Percentiles rank a stretch among this genome's conserved stretches.
These are phyloP conservation scores for Xerus inauris DNA, from an alignment of 2,113 vertebrate species.

Conservation along the genomic window DNA sequence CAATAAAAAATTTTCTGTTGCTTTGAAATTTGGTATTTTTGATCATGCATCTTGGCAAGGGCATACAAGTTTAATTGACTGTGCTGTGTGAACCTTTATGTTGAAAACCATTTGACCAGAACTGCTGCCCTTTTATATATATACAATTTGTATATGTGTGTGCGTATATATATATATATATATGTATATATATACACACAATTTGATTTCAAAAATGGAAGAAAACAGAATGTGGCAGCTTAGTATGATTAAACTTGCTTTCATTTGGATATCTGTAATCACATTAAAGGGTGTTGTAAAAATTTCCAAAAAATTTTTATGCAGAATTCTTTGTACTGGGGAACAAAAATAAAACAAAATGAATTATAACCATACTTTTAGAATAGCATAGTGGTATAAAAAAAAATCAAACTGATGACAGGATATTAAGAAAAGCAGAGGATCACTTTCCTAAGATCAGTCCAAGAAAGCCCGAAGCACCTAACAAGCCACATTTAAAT, in stretches of 20 bases:
- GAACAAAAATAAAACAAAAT: slow-evolving; percentile 28
- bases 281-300: not conserved
- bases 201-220: slow-evolving; percentile 37
- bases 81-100: not conserved
- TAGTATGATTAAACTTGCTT: not conserved
- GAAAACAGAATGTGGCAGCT: not conserved
- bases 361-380: not conserved
- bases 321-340: slow-evolving; percentile 42
- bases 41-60: not conserved
- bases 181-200: not conserved
- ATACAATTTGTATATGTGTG: not conserved
- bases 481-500: slow-evolving; percentile 59
- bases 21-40: slow-evolving; percentile 37
- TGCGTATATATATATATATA: too few species aligned
- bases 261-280: not conserved
- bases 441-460: not conserved
- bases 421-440: not conserved
- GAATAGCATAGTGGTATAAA: not conserved
- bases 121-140: slow-evolving; percentile 20
- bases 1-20: not conserved
- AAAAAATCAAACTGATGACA: not conserved
- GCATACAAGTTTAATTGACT: not conserved
- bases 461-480: slow-evolving; percentile 30
- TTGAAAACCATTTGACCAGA: slow-evolving; percentile 2
- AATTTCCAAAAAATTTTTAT: slow-evolving; percentile 39